A percentile compares a stretch with the other conserved stretches of the same genome.
Conservation (phyloP, 1,140 invertebrate genomes). For the Aphaenogaster ashmeadi region DNA sequence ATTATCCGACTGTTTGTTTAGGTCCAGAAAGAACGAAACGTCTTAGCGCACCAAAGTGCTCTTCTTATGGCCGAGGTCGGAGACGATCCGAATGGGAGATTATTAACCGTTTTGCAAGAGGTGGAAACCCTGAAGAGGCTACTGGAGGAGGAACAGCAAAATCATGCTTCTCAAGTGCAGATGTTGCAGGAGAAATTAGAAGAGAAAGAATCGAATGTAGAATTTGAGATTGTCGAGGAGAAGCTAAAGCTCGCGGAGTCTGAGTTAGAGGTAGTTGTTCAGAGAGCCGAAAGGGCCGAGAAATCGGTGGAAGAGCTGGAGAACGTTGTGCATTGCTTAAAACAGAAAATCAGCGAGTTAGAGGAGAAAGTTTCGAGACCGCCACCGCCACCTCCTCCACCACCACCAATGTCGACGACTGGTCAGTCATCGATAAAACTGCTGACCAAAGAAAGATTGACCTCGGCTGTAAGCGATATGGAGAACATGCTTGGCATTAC, state of each 20-base stretch:
- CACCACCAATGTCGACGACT: conserved; percentile 76
- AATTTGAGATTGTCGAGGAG: conserved; percentile 91
- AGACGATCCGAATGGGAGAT: conserved; percentile 87
- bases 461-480: conserved; percentile 87
- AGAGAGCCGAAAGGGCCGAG: conserved; percentile 90
- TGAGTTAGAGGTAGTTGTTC: conserved; percentile 89
- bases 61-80: conserved; percentile 89
- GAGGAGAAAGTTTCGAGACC: conserved; percentile 83
- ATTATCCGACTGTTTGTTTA: conserved; percentile 45
- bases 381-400: conserved; percentile 84
- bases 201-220: conserved; percentile 90
- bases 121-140: conserved; percentile 89
- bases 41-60: conserved; percentile 90
- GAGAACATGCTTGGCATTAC: conserved; percentile 88
- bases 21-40: conserved; percentile 89
- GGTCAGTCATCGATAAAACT: conserved; percentile 80
- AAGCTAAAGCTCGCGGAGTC: conserved; percentile 90
- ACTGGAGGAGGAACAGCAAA: conserved; percentile 89
- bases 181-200: conserved; percentile 90
- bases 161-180: conserved; percentile 88
- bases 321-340: conserved; percentile 77
- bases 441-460: conserved; percentile 79
- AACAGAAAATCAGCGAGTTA: conserved; percentile 82
- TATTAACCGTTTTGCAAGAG: conserved; percentile 88
- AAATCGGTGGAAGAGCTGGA: conserved; percentile 82